Conservation (phyloP, 1,140 invertebrate genomes). For the Portunus trituberculatus region DNA sequence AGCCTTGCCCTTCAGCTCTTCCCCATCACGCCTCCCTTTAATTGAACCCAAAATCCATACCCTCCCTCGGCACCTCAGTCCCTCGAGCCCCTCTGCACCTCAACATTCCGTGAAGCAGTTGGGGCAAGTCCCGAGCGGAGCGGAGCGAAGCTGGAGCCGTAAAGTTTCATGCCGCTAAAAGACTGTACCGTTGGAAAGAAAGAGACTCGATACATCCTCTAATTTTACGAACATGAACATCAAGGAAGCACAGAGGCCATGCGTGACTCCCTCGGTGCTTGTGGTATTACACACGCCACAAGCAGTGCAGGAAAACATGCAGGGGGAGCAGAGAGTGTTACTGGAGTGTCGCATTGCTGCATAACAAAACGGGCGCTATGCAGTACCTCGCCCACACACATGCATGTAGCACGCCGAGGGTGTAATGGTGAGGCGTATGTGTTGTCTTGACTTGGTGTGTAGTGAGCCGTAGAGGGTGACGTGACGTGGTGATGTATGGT, state of each 20-base stretch:
- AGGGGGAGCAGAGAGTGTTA: background rate
- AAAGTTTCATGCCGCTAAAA: background rate
- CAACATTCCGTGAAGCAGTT: constrained; percentile 11
- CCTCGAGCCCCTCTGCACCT: background rate
- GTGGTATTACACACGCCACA: background rate
- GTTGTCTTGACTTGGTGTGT: too few species aligned
- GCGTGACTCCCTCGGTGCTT: background rate
- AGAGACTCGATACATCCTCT: background rate
- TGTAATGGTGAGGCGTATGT: too few species aligned
- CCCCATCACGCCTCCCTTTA: background rate
- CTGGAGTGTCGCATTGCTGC: background rate
- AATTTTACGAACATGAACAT: background rate
- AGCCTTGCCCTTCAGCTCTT: background rate
- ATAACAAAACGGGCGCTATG: background rate
- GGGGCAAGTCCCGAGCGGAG: background rate
- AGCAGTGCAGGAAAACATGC: background rate
- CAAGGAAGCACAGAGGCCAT: background rate
- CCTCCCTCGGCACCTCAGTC: background rate
- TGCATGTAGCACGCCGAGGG: too few species aligned
- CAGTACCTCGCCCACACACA: background rate
- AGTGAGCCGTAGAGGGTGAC: too few species aligned
- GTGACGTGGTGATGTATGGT: too few species aligned
- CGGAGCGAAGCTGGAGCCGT: background rate
- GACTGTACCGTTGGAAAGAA: background rate
- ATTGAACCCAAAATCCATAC: background rate